Base-by-base conservation (phyloP, 2,113 vertebrate species). In the Danionella cerebrum region DNA sequence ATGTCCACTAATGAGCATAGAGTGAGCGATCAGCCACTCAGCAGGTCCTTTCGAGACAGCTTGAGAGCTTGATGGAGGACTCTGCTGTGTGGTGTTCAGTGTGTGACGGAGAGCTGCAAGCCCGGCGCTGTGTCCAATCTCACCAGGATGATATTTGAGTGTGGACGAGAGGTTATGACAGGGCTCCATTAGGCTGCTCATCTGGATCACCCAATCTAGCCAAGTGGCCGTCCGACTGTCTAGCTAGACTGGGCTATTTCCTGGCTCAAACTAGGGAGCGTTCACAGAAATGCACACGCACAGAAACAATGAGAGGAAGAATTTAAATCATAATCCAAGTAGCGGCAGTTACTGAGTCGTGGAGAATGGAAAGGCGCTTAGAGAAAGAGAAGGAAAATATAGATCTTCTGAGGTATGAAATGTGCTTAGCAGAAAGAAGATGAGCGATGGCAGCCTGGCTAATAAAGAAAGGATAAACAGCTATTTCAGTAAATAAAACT, bases 211-310 rank as follows among this genome's bases (percentile, higher is more conserved):
- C 67, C 69, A 64, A 55, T 33, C 2, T 18, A n/a, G 31, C 69
- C 69, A 39, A 35, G 39, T 36, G 74, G 73, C 70, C 78, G 71
- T 65, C n/a, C 57, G 52, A 67, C 74, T 71, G 67, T 79, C 78
- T 68, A n/a, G n/a, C n/a, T n/a, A n/a, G n/a, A n/a, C n/a, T n/a
- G n/a, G n/a, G n/a, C n/a, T n/a, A n/a, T n/a, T n/a, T n/a, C n/a
- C n/a, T n/a, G n/a, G n/a, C n/a, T n/a, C n/a, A n/a, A n/a, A n/a
- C n/a, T n/a, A n/a, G n/a, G n/a, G n/a, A n/a, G n/a, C n/a, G n/a
- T n/a, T n/a, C n/a, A n/a, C n/a, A n/a, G n/a, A n/a, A n/a, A 16
- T 12, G 27, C 14, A 70, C 6, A 42, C 14, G 36, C 18, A 36
- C 29, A 55, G 13, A 65, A 71, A 65, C 52, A 54, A 16, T 24